Conservation (phyloP, 2,113 vertebrate genomes). For the Emydura subglobosa region DNA sequence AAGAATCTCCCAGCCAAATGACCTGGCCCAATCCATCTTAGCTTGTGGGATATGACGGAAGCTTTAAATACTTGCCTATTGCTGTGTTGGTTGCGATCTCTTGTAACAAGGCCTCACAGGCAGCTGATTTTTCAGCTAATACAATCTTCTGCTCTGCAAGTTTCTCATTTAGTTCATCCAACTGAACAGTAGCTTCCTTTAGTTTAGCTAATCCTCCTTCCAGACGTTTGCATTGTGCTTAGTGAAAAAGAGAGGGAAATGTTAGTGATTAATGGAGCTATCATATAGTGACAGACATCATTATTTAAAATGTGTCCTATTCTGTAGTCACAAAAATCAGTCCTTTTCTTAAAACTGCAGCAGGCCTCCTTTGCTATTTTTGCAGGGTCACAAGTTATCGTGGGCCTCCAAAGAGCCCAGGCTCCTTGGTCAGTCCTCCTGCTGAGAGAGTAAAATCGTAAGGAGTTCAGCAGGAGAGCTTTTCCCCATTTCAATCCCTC, state of each 20-base stretch:
- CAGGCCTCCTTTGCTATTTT: not conserved
- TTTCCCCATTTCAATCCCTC: not conserved
- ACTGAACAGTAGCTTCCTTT: conserved; percentile 92
- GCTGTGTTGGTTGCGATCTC: conserved; percentile 90
- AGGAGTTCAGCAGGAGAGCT: not conserved
- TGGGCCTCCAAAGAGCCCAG: not conserved
- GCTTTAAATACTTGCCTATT: conserved; percentile 78
- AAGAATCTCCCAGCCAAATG: not conserved
- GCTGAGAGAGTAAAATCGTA: not conserved
- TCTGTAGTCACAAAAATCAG: not conserved
- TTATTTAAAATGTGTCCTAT: not conserved
- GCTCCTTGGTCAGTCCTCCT: not conserved
- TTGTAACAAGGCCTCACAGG: conserved; percentile 88
- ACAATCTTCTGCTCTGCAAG: conserved; percentile 93
- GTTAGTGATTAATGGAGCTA: not conserved
- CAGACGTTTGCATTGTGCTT: conserved; percentile 91
- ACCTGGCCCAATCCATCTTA: not conserved
- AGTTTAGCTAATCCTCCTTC: conserved; percentile 94
- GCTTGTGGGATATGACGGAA: not conserved
- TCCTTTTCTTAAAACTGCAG: not conserved
- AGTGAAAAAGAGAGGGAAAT: not conserved
- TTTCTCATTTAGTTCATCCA: conserved; percentile 90
- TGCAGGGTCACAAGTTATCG: not conserved
- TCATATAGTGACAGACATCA: not conserved
- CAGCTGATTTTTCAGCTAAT: conserved; percentile 89